Conservation (phyloP, 1,140 invertebrate genomes). For the Diabrotica virgifera region DNA sequence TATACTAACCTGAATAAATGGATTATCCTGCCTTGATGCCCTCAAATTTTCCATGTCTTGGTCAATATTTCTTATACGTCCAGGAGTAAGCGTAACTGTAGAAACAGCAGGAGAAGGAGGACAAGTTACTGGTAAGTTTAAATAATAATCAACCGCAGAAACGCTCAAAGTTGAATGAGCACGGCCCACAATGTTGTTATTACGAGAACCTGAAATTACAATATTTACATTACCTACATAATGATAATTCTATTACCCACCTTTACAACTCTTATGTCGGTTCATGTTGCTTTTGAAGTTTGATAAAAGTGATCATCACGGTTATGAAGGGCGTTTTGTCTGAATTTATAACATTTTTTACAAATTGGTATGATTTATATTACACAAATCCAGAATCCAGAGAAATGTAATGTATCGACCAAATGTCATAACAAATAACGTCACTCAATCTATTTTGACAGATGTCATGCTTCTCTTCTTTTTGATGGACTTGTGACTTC, state of each 20-base stretch:
- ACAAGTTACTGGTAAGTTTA: constrained; percentile 39
- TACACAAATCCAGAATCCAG: too few species aligned
- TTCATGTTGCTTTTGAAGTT: neutral
- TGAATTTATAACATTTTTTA: neutral
- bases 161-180: constrained; percentile 45
- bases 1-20: constrained; percentile 66
- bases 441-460: too few species aligned
- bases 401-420: neutral
- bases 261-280: constrained; percentile 2
- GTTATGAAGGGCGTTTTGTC: neutral
- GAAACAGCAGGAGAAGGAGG: constrained; percentile 50
- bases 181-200: constrained; percentile 30
- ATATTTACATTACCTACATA: neutral
- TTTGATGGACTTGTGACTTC: too few species aligned
- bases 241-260: neutral
- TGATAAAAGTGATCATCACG: neutral
- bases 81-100: constrained; percentile 67
- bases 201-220: constrained; percentile 9
- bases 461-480: too few species aligned
- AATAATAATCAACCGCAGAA: constrained; percentile 44
- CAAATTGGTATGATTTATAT: too few species aligned
- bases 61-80: constrained; percentile 72
- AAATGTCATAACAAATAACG: neutral
- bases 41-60: constrained; percentile 79
- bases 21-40: constrained; percentile 77